Evolutionary conservation across 2,113 vertebrate species (phyloP).

Genomic region (Atrichornis clamosus): DNA sequence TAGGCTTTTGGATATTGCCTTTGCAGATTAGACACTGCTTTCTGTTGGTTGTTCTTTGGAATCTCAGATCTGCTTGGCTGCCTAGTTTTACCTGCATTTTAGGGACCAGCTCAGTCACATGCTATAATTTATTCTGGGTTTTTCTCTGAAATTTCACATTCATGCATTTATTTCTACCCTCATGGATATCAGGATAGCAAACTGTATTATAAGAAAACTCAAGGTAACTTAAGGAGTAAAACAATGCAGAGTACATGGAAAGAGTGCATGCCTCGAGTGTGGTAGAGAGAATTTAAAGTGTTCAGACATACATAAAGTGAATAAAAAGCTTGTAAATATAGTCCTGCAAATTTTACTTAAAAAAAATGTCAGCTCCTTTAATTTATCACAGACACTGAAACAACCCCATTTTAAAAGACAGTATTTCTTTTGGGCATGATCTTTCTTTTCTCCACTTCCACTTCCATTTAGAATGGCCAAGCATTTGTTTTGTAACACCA

Average conservation of each 20-base stretch:
- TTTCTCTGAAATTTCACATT: not conserved
- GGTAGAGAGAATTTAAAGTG: not conserved
- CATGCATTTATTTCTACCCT: not conserved
- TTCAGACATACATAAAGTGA: not conserved
- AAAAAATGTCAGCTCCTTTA: not conserved
- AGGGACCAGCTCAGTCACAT: not conserved
- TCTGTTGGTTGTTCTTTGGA: not conserved
- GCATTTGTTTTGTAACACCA: not conserved
- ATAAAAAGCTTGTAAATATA: not conserved
- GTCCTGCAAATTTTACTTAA: not conserved
- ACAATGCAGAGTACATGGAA: not conserved
- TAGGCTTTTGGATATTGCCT: not conserved
- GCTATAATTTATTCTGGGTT: not conserved
- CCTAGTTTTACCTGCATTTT: not conserved
- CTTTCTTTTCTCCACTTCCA: accelerated
- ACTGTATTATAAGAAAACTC: not conserved
- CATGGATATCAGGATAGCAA: not conserved
- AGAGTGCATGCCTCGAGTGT: not conserved
- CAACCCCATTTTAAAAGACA: not conserved
- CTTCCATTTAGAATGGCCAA: not conserved
- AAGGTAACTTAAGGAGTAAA: not conserved
- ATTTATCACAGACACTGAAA: not conserved
- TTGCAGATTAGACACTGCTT: not conserved
- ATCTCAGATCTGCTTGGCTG: not conserved
- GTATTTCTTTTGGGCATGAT: not conserved